phyloP scores from a whole-genome alignment of 2,888 invertebrate species.

The Allygus modestus region DNA sequence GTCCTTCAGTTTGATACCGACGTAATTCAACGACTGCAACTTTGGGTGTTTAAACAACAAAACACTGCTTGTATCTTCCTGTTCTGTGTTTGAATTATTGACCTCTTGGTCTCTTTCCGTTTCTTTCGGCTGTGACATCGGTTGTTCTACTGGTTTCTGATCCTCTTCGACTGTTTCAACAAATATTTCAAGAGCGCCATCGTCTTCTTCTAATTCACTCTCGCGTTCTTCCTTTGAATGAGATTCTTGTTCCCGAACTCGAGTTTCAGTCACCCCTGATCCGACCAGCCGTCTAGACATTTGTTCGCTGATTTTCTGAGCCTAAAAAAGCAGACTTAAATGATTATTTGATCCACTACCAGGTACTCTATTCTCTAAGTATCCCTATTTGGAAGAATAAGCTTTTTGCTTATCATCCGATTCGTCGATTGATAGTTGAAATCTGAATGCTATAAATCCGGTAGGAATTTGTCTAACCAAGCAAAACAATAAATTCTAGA shows the following conservation, averaged over 20 bases:
- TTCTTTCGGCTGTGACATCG: not conserved
- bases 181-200: conserved; percentile 60
- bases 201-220: conserved; percentile 40
- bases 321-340: conserved; percentile 33
- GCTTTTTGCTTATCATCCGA: not conserved
- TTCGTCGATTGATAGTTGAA: too few relatives aligned
- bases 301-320: conserved; percentile 63
- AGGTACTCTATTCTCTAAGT: not conserved
- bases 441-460: too few relatives aligned
- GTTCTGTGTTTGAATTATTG: conserved; percentile 16
- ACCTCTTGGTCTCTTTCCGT: not conserved
- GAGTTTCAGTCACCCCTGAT: not conserved
- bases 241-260: not conserved
- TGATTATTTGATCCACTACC: not conserved
- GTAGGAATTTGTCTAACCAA: too few relatives aligned
- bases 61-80: not conserved
- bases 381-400: not conserved
- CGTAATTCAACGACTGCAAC: conserved; percentile 14
- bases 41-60: conserved; percentile 42
- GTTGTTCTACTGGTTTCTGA: not conserved
- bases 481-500: too few relatives aligned
- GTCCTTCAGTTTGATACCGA: conserved; percentile 42
- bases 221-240: not conserved
- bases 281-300: conserved; percentile 54
- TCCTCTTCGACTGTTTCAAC: conserved; percentile 48